phyloP scores from a whole-genome alignment of 2,888 invertebrate genomes.

The Lasioglossum pauxillum region DNA sequence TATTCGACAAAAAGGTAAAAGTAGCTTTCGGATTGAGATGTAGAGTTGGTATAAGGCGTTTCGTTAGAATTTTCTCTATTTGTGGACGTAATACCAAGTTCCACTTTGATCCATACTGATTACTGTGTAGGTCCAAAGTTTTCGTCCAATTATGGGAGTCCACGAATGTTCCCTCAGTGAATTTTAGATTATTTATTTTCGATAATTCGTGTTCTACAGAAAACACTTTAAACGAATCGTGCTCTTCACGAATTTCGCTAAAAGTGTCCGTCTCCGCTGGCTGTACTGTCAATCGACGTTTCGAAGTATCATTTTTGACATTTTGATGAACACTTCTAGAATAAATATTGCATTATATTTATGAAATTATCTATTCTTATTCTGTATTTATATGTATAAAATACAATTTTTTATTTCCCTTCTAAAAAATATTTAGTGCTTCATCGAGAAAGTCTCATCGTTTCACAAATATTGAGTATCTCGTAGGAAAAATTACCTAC shows the following conservation, averaged over 20 bases:
- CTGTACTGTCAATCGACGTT: background rate
- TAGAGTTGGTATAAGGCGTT: conserved; percentile 56
- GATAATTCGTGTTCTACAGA: conserved; percentile 37
- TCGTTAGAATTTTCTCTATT: conserved; percentile 61
- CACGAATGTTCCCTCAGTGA: conserved; percentile 63
- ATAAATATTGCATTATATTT: background rate
- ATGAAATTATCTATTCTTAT: background rate
- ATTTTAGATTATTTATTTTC: conserved; percentile 62
- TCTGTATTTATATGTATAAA: background rate
- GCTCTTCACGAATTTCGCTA: conserved; percentile 31
- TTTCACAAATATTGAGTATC: background rate
- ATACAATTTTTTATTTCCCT: background rate
- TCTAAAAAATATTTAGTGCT: background rate
- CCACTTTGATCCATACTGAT: conserved; percentile 71
- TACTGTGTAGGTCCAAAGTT: conserved; percentile 62
- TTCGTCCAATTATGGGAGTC: conserved; percentile 61
- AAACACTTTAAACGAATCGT: conserved; percentile 29
- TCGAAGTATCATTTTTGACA: background rate
- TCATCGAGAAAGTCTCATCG: background rate
- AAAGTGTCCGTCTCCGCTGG: conserved; percentile 29
- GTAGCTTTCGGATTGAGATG: conserved; percentile 55
- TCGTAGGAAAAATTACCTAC: conserved; percentile 49
- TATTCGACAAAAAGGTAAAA: conserved; percentile 56
- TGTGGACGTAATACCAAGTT: conserved; percentile 64
- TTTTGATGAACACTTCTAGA: background rate